Percentiles rank a stretch among this genome's conserved stretches.
Conservation (phyloP, 2,113 vertebrate genomes). For the Ailuropoda melanoleuca region DNA sequence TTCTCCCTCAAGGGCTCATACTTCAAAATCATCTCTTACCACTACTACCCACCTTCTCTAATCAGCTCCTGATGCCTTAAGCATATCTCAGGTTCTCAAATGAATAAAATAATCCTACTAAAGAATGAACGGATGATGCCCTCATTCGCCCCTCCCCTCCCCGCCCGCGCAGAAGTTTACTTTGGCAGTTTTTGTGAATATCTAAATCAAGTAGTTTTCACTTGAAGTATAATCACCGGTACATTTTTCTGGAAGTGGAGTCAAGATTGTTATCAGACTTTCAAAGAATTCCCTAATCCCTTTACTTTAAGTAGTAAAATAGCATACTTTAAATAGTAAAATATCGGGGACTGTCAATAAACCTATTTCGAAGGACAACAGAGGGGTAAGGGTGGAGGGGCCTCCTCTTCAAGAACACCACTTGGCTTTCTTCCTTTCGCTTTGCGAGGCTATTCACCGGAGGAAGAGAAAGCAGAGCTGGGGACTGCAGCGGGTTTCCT, state of each 20-base stretch:
- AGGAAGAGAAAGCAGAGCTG: neutral
- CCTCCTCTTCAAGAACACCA: neutral
- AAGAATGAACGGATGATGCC: neutral
- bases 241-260: neutral
- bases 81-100: neutral
- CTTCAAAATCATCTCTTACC: neutral
- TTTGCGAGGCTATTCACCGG: fast-evolving
- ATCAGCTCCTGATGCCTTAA: neutral
- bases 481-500: neutral
- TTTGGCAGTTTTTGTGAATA: neutral
- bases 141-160: too few relatives aligned
- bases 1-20: neutral
- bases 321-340: neutral
- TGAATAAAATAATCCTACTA: neutral
- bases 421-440: too few relatives aligned
- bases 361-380: fast-evolving
- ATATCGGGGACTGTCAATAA: neutral
- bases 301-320: neutral
- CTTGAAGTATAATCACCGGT: neutral
- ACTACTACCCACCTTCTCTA: neutral
- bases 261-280: conserved; percentile 6
- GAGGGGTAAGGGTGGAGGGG: fast-evolving
- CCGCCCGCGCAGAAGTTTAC: neutral
- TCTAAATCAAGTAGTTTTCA: neutral
- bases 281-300: neutral